A percentile compares a stretch with the other conserved stretches of the same genome.
These are phyloP conservation scores for Metaphire vulgaris DNA, from an alignment of 1,140 invertebrate species.

Conservation along the genomic window DNA sequence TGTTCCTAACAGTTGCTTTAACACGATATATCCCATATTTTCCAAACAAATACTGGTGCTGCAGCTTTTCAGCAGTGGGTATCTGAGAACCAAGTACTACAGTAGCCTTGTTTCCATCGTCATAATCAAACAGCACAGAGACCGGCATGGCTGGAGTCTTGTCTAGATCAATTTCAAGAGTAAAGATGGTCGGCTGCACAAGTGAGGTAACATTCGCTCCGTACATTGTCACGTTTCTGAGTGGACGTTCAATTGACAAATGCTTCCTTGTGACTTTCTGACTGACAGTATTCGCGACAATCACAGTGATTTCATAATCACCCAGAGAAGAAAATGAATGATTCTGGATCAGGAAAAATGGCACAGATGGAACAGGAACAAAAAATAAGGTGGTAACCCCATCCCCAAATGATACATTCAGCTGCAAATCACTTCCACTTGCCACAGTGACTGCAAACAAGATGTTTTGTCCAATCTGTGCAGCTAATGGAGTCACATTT, in stretches of 20 bases:
- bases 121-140: conserved; percentile 18
- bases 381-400: conserved; percentile 35
- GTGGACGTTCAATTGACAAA: conserved; percentile 43
- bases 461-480: conserved; percentile 36
- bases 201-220: conserved; percentile 12
- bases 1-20: conserved; percentile 39
- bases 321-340: conserved; percentile 38
- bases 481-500: conserved; percentile 19
- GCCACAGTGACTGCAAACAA: conserved; percentile 36
- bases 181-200: conserved; percentile 15
- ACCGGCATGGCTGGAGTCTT: conserved; percentile 16
- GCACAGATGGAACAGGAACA: conserved; percentile 31
- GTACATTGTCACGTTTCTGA: conserved; percentile 30
- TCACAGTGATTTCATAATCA: conserved; percentile 36
- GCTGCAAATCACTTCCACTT: conserved; percentile 36
- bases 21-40: conserved; percentile 44
- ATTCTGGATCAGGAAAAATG: conserved; percentile 27
- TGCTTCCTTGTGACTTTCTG: conserved; percentile 26
- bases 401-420: conserved; percentile 39
- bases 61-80: conserved; percentile 18
- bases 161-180: conserved; percentile 20
- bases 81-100: conserved; percentile 29
- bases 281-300: conserved; percentile 40
- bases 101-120: conserved; percentile 29
- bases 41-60: conserved; percentile 36